These are phyloP conservation scores for Brachionus rotundiformis DNA, from an alignment of 1,140 invertebrate species.

Conservation along the genomic window DNA sequence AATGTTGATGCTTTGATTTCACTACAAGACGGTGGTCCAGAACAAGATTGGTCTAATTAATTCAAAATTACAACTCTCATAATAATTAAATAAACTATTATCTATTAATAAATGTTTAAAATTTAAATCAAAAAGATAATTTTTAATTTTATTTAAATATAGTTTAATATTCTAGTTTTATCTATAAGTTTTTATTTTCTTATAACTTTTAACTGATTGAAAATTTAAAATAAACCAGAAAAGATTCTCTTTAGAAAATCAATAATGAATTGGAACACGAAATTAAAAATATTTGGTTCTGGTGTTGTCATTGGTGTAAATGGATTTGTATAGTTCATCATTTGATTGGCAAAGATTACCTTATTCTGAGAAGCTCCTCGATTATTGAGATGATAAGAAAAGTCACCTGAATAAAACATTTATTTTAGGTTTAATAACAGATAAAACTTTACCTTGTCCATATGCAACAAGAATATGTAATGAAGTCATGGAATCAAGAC, in stretches of 20 bases:
- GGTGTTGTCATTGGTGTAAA: neutral
- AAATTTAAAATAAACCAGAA: neutral
- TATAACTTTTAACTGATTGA: too few relatives aligned
- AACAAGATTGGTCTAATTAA: too few relatives aligned
- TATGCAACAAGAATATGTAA: constrained; percentile 5
- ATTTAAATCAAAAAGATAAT: too few relatives aligned
- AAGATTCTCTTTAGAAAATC: neutral
- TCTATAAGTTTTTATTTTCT: too few relatives aligned
- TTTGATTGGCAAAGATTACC: neutral
- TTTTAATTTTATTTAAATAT: too few relatives aligned
- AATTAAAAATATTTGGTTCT: neutral
- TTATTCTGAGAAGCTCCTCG: neutral
- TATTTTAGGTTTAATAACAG: neutral
- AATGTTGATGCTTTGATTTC: too few relatives aligned
- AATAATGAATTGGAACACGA: neutral
- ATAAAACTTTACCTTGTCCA: neutral
- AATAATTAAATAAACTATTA: too few relatives aligned
- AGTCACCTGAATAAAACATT: neutral
- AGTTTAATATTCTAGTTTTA: too few relatives aligned
- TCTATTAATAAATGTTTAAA: too few relatives aligned
- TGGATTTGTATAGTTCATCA: neutral
- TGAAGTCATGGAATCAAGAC: neutral
- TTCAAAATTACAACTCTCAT: too few relatives aligned
- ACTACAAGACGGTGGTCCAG: too few relatives aligned
- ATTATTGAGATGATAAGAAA: neutral